Percentiles rank a stretch among this genome's conserved stretches.
phyloP scores from a whole-genome alignment of 2,888 invertebrate species.

The Clanis bilineata region DNA sequence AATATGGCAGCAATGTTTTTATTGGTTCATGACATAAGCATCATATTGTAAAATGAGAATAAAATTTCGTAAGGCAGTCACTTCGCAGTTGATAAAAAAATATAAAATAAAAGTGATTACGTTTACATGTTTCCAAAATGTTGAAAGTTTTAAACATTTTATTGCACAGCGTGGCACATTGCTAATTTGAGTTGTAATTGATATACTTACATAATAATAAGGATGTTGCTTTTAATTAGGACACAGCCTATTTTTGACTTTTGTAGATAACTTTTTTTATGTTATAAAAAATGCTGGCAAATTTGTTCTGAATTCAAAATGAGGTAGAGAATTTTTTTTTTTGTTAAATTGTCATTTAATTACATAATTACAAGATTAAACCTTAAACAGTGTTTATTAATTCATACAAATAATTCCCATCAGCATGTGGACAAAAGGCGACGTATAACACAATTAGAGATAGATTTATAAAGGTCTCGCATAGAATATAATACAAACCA shows the following conservation, averaged over 20 bases:
- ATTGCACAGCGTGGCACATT: not conserved
- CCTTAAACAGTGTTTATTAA: not conserved
- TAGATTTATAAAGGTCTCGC: conserved; percentile 11
- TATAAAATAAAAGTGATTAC: not conserved
- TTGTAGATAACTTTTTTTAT: not conserved
- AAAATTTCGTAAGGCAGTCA: not conserved
- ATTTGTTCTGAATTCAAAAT: not conserved
- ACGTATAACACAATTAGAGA: conserved; percentile 11
- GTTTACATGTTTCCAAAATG: not conserved
- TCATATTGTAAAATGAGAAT: not conserved
- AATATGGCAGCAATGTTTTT: not conserved
- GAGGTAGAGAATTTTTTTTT: not conserved
- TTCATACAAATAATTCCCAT: not conserved
- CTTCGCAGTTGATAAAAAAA: not conserved
- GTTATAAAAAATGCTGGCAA: not conserved
- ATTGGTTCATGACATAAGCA: not conserved
- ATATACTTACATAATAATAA: too few relatives aligned
- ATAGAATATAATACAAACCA: conserved; percentile 6
- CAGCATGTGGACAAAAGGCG: conserved; percentile 6
- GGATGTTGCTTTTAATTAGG: not conserved
- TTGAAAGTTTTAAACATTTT: not conserved
- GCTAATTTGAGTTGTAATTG: not conserved
- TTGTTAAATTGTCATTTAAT: too few relatives aligned
- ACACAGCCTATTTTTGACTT: not conserved
- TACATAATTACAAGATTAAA: not conserved